Evolutionary conservation across 2,888 invertebrate genomes (phyloP).

Genomic region (Germaria angustata): DNA sequence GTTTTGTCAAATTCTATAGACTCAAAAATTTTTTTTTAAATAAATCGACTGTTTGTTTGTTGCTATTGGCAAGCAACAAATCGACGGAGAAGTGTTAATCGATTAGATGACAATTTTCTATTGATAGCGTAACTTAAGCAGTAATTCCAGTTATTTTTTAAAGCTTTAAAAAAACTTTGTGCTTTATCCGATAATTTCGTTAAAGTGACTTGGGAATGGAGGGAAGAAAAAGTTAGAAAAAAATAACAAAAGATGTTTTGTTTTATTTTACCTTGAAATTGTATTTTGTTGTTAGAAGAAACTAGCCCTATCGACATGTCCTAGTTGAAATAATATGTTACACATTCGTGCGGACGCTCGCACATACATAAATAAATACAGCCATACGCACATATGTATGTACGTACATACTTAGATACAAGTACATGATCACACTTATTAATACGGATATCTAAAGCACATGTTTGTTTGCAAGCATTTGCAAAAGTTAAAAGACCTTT

Average conservation of each 20-base stretch:
- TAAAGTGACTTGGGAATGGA: neutral
- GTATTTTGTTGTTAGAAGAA: slow-evolving; percentile 31
- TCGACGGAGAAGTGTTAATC: slow-evolving; percentile 27
- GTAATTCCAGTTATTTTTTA: slow-evolving; percentile 16
- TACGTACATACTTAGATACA: neutral
- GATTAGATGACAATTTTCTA: slow-evolving; percentile 14
- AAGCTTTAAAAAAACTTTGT: neutral
- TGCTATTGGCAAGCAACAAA: too few relatives aligned
- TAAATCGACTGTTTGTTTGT: too few relatives aligned
- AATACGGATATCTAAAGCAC: neutral
- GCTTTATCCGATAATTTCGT: slow-evolving; percentile 12
- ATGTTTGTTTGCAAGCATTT: slow-evolving; percentile 13
- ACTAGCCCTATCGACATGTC: slow-evolving; percentile 16
- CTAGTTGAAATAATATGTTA: slow-evolving; percentile 22
- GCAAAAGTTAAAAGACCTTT: slow-evolving; percentile 48
- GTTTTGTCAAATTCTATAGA: too few relatives aligned
- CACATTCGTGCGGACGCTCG: neutral
- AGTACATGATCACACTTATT: too few relatives aligned
- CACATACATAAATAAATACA: too few relatives aligned
- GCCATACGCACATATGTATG: neutral
- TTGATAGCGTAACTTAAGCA: slow-evolving; percentile 6
- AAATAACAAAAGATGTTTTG: neutral
- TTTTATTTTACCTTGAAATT: slow-evolving; percentile 27
- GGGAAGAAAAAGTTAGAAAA: neutral
- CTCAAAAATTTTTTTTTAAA: too few relatives aligned